Conservation (phyloP, 2,113 vertebrate genomes). For the Pantherophis guttatus region DNA sequence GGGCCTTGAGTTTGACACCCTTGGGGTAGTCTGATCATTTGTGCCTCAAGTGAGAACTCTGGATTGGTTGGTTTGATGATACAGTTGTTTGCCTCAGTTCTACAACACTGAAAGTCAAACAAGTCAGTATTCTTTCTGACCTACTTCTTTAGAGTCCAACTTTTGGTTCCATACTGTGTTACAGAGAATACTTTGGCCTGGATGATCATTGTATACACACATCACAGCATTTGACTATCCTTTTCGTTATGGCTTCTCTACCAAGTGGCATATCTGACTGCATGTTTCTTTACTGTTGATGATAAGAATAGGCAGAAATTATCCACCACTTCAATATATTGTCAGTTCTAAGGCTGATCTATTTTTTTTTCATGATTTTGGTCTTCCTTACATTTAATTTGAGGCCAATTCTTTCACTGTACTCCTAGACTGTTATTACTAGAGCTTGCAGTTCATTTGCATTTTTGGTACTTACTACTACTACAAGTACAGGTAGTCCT, state of each 20-base stretch:
- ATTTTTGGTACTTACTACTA: not conserved
- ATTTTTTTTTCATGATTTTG: not conserved
- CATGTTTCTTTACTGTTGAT: not conserved
- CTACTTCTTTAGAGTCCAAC: not conserved
- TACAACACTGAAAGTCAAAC: not conserved
- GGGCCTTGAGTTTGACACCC: too few relatives aligned
- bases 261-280: not conserved
- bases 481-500: not conserved
- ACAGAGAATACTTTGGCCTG: not conserved
- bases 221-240: not conserved
- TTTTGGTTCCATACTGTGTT: not conserved
- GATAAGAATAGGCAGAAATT: not conserved
- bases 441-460: not conserved
- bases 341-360: not conserved
- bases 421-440: not conserved
- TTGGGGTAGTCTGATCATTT: not conserved
- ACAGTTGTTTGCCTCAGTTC: not conserved
- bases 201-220: not conserved
- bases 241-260: not conserved
- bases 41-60: not conserved
- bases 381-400: not conserved
- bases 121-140: not conserved
- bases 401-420: not conserved
- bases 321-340: not conserved
- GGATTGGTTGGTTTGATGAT: not conserved